These are phyloP conservation scores for Ganaspis sp. DNA, from an alignment of 1,140 invertebrate species.

Conservation along the genomic window DNA sequence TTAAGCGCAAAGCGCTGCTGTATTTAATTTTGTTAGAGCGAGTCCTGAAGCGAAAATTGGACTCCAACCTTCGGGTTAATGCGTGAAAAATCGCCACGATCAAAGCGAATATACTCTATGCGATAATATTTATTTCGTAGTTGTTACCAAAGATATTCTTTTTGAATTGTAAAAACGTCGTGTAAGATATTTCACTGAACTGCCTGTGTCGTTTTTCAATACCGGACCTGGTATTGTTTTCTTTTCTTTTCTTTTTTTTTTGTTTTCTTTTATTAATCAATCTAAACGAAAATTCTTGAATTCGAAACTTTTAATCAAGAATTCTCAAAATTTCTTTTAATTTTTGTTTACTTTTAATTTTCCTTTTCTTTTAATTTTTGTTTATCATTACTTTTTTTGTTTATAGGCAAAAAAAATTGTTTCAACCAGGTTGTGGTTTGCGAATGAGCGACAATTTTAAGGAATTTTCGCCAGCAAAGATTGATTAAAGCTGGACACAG, in stretches of 20 bases:
- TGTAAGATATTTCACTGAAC: constrained; percentile 55
- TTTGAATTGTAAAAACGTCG: constrained; percentile 48
- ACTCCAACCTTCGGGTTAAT: constrained; percentile 34
- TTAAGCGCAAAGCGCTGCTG: neutral
- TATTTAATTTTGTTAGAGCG: constrained; percentile 26
- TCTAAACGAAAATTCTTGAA: too few relatives aligned
- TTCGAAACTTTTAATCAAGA: neutral
- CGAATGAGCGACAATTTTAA: constrained; percentile 8
- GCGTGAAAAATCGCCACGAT: constrained; percentile 26
- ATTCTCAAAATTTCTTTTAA: too few relatives aligned
- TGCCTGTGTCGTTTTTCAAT: constrained; percentile 28
- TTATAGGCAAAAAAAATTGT: too few relatives aligned
- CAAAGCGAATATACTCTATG: constrained; percentile 51
- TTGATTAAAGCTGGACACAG: constrained; percentile 19
- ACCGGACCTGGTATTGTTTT: constrained; percentile 23
- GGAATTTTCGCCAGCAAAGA: constrained; percentile 30
- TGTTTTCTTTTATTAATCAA: too few relatives aligned
- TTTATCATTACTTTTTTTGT: too few relatives aligned
- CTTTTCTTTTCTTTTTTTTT: neutral
- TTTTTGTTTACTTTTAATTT: too few relatives aligned
- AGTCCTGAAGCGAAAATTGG: constrained; percentile 22
- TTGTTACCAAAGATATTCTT: constrained; percentile 75
- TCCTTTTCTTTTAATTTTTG: too few relatives aligned
- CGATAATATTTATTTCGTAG: constrained; percentile 74
- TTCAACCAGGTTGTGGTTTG: too few relatives aligned